These are phyloP conservation scores for Oreamnos americanus DNA, from an alignment of 2,113 vertebrate species.

Conservation along the genomic window DNA sequence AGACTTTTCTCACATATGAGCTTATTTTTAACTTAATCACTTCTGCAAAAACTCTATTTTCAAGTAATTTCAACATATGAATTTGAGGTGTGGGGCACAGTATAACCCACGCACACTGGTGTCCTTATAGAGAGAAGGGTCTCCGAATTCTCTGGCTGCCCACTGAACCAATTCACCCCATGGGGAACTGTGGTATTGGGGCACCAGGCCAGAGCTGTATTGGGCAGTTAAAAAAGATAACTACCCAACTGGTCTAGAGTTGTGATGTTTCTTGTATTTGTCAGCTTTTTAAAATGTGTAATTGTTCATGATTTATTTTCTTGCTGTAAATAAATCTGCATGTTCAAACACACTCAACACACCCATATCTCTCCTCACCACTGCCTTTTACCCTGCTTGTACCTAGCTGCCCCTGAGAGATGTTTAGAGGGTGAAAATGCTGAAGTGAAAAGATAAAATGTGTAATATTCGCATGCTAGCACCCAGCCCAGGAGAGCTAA, in stretches of 20 bases:
- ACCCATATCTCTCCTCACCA: accelerated
- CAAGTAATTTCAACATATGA: background rate
- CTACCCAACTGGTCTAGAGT: accelerated
- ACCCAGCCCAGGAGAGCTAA: background rate
- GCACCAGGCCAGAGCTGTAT: background rate
- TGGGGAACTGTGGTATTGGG: background rate
- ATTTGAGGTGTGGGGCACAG: background rate
- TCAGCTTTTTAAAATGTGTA: background rate
- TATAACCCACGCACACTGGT: background rate
- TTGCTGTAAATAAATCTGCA: background rate
- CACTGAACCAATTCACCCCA: too few relatives aligned
- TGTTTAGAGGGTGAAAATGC: background rate
- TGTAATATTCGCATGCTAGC: too few relatives aligned
- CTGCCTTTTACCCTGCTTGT: background rate
- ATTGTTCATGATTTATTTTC: background rate
- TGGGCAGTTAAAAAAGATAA: background rate
- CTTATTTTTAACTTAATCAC: background rate
- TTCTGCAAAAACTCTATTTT: background rate
- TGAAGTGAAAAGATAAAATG: background rate
- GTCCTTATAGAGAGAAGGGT: background rate
- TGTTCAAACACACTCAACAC: background rate
- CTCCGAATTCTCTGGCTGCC: too few relatives aligned
- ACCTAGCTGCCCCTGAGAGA: background rate
- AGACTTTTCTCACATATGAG: background rate
- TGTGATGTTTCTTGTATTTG: background rate